Conservation (phyloP, 2,888 invertebrate genomes). For the Ormia ochracea region DNA sequence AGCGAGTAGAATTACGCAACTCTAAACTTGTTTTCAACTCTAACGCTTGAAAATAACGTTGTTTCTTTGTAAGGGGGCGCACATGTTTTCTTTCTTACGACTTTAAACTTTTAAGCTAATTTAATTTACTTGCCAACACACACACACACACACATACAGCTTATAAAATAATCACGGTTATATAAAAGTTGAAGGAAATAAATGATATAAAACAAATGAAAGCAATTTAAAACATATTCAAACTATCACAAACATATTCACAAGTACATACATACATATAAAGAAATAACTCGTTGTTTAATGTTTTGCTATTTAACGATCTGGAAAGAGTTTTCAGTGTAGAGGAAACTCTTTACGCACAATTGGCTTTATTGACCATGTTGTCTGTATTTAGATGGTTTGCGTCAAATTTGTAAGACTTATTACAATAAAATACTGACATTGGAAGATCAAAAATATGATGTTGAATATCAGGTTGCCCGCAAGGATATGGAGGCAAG, state of each 20-base stretch:
- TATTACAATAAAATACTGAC: slow-evolving; percentile 75
- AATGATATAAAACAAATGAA: slow-evolving; percentile 10
- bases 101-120: slow-evolving; percentile 16
- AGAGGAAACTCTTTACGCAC: slow-evolving; percentile 1
- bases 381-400: slow-evolving; percentile 70
- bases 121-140: too few relatives aligned
- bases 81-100: background rate
- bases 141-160: slow-evolving; percentile 15
- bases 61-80: slow-evolving; percentile 29
- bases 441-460: slow-evolving; percentile 88
- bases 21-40: slow-evolving; percentile 8
- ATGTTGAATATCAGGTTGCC: slow-evolving; percentile 97
- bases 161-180: background rate
- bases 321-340: background rate
- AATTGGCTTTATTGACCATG: slow-evolving; percentile 16
- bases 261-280: slow-evolving; percentile 27
- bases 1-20: background rate
- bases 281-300: background rate
- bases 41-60: slow-evolving; percentile 46
- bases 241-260: background rate
- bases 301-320: background rate
- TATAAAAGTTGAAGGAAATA: slow-evolving; percentile 45
- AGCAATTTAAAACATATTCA: slow-evolving; percentile 2
- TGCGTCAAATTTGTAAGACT: slow-evolving; percentile 74
- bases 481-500: slow-evolving; percentile 97